Base-by-base conservation (phyloP, 2,888 invertebrate genomes). In the Zaprionus obscuricornis region DNA sequence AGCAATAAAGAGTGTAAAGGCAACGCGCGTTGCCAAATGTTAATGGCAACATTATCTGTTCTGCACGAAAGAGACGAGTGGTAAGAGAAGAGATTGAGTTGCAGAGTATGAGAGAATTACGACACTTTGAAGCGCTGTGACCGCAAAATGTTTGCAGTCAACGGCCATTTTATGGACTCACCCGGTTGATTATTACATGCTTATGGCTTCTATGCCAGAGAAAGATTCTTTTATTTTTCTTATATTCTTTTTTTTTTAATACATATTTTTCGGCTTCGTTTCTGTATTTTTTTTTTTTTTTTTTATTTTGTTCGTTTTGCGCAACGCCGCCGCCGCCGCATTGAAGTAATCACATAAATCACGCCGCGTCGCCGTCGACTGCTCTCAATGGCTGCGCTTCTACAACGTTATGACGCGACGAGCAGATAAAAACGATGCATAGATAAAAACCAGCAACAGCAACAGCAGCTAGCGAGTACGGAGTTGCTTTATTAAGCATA, bases 341-440 rank as follows among this genome's bases (percentile, higher is more conserved):
- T 84, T 85, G 86, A 86, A 86, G 86, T 85, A 85, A 85, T 86
- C 85, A 70, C 87, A 87, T 86, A 86, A 86, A 86, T 86, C 86
- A 86, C 78, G 70, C 64, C 45, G 66, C 54, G 60, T 66, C 67
- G 71, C 64, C 75, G 47, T 65, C 58, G 83, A 51, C 62, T 45
- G 36, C 46, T 52, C 51, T 66, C 67, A 56, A 66, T 66, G 66
- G 66, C 50, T 59, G 66, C 67, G 52, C 75, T n/a, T n/a, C n/a
- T n/a, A n/a, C n/a, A n/a, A n/a, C 77, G 83, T 77, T 77, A 77
- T 77, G 81, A 77, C 66, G 84, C 76, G 81, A 77, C 63, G 79
- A 81, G 62, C 76, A 76, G 76, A 83, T 77, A 77, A 79, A 83
- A 54, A 46, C 73, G 68, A 74, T 75, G 63, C 68, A 70, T 50